Evolutionary conservation across 2,113 vertebrate species (phyloP).

Genomic region (Poicephalus gulielmi): DNA sequence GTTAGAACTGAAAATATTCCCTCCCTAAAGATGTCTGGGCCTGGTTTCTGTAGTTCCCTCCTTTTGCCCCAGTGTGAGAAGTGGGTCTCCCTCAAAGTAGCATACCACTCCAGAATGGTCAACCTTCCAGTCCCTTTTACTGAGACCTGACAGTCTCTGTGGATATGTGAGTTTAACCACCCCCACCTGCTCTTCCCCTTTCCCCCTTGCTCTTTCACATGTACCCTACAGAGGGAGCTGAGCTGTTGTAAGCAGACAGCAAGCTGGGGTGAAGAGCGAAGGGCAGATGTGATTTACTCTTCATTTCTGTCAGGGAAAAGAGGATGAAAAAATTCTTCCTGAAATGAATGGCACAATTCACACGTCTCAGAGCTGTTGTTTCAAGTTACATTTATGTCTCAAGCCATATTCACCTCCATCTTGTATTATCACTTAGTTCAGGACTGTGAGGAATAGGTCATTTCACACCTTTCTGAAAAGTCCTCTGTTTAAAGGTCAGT

Average conservation of each 20-base stretch:
- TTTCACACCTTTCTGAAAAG: conserved; percentile 19
- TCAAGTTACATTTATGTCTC: neutral
- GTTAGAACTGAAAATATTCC: neutral
- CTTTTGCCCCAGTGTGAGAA: neutral
- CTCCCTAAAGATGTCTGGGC: neutral
- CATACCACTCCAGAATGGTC: neutral
- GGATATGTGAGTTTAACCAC: neutral
- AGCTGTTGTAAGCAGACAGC: neutral
- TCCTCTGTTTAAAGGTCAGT: neutral
- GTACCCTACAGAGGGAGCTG: neutral
- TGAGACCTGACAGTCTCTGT: neutral
- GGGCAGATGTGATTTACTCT: neutral
- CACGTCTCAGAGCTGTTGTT: neutral
- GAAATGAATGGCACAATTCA: neutral
- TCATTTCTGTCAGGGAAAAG: neutral
- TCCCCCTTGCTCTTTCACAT: neutral
- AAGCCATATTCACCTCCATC: neutral
- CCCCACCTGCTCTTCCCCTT: neutral
- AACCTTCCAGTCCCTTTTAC: neutral
- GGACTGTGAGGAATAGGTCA: neutral
- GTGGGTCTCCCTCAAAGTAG: neutral
- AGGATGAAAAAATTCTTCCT: neutral
- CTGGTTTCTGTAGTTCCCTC: neutral
- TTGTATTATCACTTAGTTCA: neutral
- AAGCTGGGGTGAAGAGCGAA: neutral